Evolutionary conservation across 1,140 invertebrate species (phyloP).

Genomic region (Probaryconus sp.): DNA sequence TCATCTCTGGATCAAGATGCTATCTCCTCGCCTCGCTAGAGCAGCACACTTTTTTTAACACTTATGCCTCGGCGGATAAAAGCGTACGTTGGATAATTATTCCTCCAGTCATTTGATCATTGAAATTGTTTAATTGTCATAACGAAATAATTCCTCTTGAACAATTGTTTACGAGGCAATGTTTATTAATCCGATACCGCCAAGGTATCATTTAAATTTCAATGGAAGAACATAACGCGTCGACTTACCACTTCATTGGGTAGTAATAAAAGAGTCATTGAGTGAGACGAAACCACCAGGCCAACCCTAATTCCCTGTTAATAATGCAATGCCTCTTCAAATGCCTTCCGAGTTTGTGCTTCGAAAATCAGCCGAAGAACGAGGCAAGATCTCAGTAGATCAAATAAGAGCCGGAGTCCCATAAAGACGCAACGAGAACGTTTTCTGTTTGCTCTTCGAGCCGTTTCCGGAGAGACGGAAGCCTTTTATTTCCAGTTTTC

Average conservation of each 20-base stretch:
- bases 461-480: conserved; percentile 50
- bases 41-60: conserved; percentile 7
- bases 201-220: too few species aligned
- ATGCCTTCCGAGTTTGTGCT: conserved; percentile 42
- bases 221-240: conserved; percentile 22
- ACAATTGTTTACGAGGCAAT: too few species aligned
- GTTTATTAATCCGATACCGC: too few species aligned
- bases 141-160: too few species aligned
- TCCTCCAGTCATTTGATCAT: too few species aligned
- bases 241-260: conserved; percentile 42
- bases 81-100: too few species aligned
- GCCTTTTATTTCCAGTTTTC: conserved; percentile 57
- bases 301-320: conserved; percentile 44
- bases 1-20: conserved; percentile 66
- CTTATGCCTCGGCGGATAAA: too few species aligned
- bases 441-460: conserved; percentile 56
- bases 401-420: conserved; percentile 47
- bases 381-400: conserved; percentile 28
- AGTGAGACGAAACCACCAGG: conserved; percentile 23
- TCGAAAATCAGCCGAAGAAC: conserved; percentile 31
- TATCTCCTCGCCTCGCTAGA: conserved; percentile 56
- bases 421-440: conserved; percentile 53
- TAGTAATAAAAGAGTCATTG: conserved; percentile 50
- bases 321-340: conserved; percentile 50
- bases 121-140: too few species aligned